Evolutionary conservation across 2,888 invertebrate species (phyloP).

Genomic region (Aspidiotus rigidus): DNA sequence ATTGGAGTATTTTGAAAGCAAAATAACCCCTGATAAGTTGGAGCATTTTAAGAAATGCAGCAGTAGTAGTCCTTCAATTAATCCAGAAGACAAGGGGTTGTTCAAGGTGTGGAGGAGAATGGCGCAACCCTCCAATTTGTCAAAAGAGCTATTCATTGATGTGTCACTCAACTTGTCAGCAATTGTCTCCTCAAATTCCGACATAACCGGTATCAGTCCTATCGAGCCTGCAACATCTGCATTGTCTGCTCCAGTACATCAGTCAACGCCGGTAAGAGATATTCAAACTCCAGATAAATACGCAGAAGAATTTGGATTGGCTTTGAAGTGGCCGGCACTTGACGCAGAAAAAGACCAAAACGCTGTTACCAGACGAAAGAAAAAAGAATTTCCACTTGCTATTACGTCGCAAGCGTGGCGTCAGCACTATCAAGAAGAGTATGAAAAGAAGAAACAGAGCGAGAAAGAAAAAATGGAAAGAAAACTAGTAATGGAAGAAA

Average conservation of each 20-base stretch:
- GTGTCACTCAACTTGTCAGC: neutral
- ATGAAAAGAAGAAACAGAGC: neutral
- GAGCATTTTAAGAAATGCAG: neutral
- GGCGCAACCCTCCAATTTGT: neutral
- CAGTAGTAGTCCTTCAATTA: neutral
- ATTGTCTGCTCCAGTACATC: neutral
- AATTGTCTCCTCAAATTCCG: neutral
- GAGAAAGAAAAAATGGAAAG: neutral
- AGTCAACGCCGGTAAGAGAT: neutral
- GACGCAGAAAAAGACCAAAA: neutral
- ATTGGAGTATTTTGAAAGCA: neutral
- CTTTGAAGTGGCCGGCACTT: neutral
- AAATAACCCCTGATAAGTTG: neutral
- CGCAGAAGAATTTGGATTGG: neutral
- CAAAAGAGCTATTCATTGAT: neutral
- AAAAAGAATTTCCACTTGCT: neutral
- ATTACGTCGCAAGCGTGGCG: neutral
- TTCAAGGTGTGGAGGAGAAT: neutral
- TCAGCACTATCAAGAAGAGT: neutral
- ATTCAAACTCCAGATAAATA: neutral
- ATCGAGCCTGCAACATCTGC: neutral
- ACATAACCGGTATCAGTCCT: neutral
- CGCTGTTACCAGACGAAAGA: neutral
- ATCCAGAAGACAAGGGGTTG: neutral
- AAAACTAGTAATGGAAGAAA: slow-evolving; percentile 5